Evolutionary conservation across 53 echinoderm and acorn worm genomes (phyloP).

Genomic region (Astropecten irregularis): DNA sequence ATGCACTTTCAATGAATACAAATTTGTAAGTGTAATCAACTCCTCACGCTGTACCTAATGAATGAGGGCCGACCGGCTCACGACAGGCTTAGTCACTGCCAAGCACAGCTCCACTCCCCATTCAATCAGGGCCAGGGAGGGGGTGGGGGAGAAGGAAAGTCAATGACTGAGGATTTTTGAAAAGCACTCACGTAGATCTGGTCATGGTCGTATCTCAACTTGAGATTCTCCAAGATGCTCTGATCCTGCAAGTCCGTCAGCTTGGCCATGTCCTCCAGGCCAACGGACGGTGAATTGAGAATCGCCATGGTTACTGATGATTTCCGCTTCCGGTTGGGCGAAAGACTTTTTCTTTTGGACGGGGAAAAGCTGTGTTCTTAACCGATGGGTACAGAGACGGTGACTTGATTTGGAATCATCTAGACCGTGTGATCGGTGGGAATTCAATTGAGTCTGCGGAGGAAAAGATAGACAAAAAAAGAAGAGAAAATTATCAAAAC

Average conservation of each 20-base stretch:
- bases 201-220: slow-evolving; percentile 76
- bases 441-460: neutral
- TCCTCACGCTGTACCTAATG: neutral
- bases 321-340: neutral
- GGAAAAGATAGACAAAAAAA: neutral
- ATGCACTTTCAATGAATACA: slow-evolving; percentile 1
- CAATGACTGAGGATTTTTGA: too few relatives aligned
- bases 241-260: slow-evolving; percentile 85
- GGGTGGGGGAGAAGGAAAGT: too few relatives aligned
- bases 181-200: slow-evolving; percentile 95
- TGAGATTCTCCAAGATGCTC: slow-evolving; percentile 84
- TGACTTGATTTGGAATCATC: neutral
- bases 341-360: too few relatives aligned
- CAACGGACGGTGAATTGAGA: slow-evolving; percentile 65
- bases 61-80: too few relatives aligned
- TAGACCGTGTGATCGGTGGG: neutral
- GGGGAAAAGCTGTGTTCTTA: neutral
- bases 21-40: neutral
- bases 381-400: neutral
- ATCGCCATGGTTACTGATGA: slow-evolving; percentile 67
- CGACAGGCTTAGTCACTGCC: too few relatives aligned
- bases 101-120: too few relatives aligned
- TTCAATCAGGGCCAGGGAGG: too few relatives aligned
- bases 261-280: slow-evolving; percentile 97
- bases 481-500: neutral